Percentiles rank a stretch among this genome's conserved stretches.
phyloP scores from a whole-genome alignment of 64 coral and sea anemone species.

The Dendronephthya gigantea region DNA sequence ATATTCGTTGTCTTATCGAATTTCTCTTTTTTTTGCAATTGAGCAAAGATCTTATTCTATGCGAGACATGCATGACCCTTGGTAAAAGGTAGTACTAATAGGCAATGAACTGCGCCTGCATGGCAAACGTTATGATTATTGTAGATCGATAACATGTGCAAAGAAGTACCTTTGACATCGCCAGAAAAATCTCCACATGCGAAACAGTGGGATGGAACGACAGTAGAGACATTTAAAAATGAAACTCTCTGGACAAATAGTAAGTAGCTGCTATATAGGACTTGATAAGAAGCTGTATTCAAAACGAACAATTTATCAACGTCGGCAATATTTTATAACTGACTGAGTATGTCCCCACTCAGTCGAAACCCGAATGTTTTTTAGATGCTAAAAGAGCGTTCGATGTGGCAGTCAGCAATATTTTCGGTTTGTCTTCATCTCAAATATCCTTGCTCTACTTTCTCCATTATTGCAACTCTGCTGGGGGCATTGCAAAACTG shows the following conservation, averaged over 20 bases:
- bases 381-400: background rate
- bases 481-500: background rate
- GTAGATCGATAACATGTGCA: slow-evolving; percentile 5
- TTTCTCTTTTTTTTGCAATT: no score
- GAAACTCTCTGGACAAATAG: background rate
- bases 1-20: no score
- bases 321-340: background rate
- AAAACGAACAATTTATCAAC: no score
- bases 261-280: background rate
- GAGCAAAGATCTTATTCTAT: no score
- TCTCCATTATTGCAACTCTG: slow-evolving; percentile 3
- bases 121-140: background rate
- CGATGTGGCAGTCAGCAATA: background rate
- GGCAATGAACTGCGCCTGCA: no score
- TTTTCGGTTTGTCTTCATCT: background rate
- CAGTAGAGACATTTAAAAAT: background rate
- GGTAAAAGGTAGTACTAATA: no score
- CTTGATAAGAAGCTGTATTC: no score
- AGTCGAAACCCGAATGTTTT: background rate
- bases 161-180: background rate
- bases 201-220: background rate
- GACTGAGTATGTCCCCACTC: background rate
- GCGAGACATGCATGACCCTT: no score
- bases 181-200: background rate
- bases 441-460: background rate